A percentile compares a stretch with the other conserved stretches of the same genome.
These are phyloP conservation scores for Drosophila truncata DNA, from an alignment of 1,140 invertebrate species.

Conservation along the genomic window DNA sequence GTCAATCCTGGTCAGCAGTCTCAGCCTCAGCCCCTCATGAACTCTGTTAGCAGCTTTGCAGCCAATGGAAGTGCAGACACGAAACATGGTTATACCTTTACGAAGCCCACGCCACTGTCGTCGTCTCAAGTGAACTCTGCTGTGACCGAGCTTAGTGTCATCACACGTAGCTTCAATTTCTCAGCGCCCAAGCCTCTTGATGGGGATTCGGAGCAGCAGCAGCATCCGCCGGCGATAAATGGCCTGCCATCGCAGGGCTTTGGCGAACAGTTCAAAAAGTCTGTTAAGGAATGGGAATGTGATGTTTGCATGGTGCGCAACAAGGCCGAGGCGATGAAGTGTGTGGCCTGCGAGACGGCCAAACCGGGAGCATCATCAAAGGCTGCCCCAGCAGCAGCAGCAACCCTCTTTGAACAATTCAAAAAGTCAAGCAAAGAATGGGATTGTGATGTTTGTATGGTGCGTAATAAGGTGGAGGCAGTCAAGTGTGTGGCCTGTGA, in stretches of 20 bases:
- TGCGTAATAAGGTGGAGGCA: slow-evolving; percentile 87
- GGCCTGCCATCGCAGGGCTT: slow-evolving; percentile 63
- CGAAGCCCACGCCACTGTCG: slow-evolving; percentile 9
- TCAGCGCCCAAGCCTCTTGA: slow-evolving; percentile 10
- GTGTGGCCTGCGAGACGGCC: slow-evolving; percentile 88
- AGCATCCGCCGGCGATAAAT: slow-evolving; percentile 6
- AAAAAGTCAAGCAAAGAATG: slow-evolving; percentile 86
- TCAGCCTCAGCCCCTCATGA: neutral
- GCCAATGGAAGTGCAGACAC: slow-evolving; percentile 9
- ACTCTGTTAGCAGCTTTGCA: slow-evolving; percentile 1
- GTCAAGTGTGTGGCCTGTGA: slow-evolving; percentile 89
- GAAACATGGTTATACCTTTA: slow-evolving; percentile 25
- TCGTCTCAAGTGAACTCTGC: too few species aligned
- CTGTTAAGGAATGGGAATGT: slow-evolving; percentile 88
- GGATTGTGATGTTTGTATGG: slow-evolving; percentile 89
- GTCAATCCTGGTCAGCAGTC: too few species aligned
- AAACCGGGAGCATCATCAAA: slow-evolving; percentile 15
- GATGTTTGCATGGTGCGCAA: slow-evolving; percentile 89
- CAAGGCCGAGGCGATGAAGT: slow-evolving; percentile 86
- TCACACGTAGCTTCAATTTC: slow-evolving; percentile 22
- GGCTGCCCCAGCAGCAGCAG: neutral
- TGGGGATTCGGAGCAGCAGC: neutral
- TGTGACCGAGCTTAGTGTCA: neutral
- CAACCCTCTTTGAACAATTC: slow-evolving; percentile 79
- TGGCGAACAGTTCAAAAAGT: slow-evolving; percentile 86